Evolutionary conservation across 2,888 invertebrate genomes (phyloP).

Genomic region (Beris chalybata): DNA sequence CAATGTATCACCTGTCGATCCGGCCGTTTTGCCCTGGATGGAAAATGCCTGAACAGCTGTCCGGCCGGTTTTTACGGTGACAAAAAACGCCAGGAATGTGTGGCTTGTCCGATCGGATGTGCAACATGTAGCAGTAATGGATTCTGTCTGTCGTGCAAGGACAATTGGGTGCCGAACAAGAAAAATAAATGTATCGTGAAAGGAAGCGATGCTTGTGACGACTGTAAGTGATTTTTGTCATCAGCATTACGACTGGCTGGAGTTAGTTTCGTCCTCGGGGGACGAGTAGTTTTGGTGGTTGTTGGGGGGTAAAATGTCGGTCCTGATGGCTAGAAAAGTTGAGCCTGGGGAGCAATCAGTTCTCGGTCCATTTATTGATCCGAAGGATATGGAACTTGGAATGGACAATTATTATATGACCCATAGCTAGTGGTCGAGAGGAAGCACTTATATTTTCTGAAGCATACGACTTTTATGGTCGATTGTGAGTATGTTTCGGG

Average conservation of each 20-base stretch:
- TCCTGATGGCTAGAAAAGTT: not conserved
- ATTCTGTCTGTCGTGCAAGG: conserved; percentile 72
- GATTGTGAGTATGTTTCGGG: conserved; percentile 12
- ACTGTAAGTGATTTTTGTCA: conserved; percentile 59
- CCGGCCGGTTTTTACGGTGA: conserved; percentile 76
- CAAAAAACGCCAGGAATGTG: conserved; percentile 77
- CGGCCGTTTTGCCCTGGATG: conserved; percentile 71
- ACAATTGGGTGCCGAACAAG: conserved; percentile 74
- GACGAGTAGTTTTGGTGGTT: not conserved
- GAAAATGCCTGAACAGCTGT: conserved; percentile 72
- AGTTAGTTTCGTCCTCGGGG: not conserved
- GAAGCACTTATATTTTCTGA: not conserved
- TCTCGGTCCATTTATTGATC: too few relatives aligned
- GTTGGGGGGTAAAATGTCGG: not conserved
- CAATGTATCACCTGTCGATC: conserved; percentile 82
- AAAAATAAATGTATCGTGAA: conserved; percentile 74
- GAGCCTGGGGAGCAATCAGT: conserved; percentile 10
- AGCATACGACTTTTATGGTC: conserved; percentile 22
- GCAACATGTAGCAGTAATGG: conserved; percentile 71
- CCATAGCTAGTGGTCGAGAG: not conserved
- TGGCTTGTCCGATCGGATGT: conserved; percentile 76
- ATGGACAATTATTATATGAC: too few relatives aligned
- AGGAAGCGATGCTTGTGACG: conserved; percentile 70
- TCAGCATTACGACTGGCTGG: conserved; percentile 19
- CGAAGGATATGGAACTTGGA: too few relatives aligned